Evolutionary conservation across 2,888 invertebrate species (phyloP).

Genomic region (Eupeodes luniger): DNA sequence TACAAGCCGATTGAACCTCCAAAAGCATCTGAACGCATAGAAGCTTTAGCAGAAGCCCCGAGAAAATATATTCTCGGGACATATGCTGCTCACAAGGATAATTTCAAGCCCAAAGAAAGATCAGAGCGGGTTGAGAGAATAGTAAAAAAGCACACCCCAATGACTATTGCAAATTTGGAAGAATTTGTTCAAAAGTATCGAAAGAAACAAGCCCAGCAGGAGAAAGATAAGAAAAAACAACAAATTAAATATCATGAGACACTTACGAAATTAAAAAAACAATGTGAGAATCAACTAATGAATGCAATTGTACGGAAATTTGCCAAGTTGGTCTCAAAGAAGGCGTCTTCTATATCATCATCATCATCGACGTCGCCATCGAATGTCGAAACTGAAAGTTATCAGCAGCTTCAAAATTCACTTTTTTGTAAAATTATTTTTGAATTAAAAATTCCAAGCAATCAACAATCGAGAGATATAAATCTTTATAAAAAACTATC

Average conservation of each 20-base stretch:
- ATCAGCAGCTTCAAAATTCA: constrained; percentile 51
- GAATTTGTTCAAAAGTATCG: constrained; percentile 49
- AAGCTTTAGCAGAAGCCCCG: constrained; percentile 32
- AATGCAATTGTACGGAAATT: constrained; percentile 56
- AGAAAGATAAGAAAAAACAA: constrained; percentile 41
- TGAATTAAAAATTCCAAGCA: constrained; percentile 41
- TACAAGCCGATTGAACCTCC: constrained; percentile 37
- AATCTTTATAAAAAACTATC: constrained; percentile 59
- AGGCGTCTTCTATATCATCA: constrained; percentile 1
- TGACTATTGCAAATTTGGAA: constrained; percentile 54
- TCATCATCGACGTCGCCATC: not conserved
- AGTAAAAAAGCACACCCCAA: constrained; percentile 28
- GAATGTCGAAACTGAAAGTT: constrained; percentile 49
- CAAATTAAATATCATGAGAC: constrained; percentile 57
- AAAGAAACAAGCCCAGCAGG: constrained; percentile 30
- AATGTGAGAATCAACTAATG: constrained; percentile 62
- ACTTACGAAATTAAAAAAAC: constrained; percentile 52
- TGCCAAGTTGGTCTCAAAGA: constrained; percentile 32
- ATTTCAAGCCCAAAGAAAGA: constrained; percentile 45
- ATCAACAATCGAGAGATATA: constrained; percentile 31
- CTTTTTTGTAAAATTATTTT: constrained; percentile 60
- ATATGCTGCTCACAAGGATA: constrained; percentile 46
- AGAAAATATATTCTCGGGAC: constrained; percentile 43
- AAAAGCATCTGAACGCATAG: constrained; percentile 31
- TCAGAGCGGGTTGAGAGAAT: constrained; percentile 41